Conservation (phyloP, 1,140 invertebrate species). For the Planococcus citri region DNA sequence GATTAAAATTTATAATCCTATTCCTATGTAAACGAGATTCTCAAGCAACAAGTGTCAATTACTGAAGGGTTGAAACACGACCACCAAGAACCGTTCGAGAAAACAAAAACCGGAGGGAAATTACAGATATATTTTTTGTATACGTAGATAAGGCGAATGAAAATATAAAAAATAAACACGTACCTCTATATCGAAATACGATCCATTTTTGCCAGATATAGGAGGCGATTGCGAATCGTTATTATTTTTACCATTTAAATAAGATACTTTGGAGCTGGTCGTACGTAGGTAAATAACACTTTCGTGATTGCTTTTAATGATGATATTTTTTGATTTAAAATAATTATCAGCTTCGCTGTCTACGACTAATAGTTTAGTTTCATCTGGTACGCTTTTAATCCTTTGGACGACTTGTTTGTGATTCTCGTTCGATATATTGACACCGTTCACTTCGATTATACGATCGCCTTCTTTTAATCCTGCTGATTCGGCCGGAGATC, state of each 20-base stretch:
- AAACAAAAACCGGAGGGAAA: no score
- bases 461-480: slow-evolving; percentile 81
- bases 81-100: no score
- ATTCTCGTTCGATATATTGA: slow-evolving; percentile 81
- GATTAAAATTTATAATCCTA: no score
- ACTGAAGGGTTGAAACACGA: no score
- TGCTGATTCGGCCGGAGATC: slow-evolving; percentile 79
- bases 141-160: no score
- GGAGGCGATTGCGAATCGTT: neutral
- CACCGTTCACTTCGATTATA: slow-evolving; percentile 88
- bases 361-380: slow-evolving; percentile 79
- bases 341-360: slow-evolving; percentile 64
- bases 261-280: slow-evolving; percentile 12
- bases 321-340: slow-evolving; percentile 53
- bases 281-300: slow-evolving; percentile 35
- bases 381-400: slow-evolving; percentile 74
- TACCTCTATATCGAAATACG: neutral
- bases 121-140: no score
- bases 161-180: neutral
- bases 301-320: slow-evolving; percentile 45
- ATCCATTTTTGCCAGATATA: neutral
- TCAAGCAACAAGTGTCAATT: no score
- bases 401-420: slow-evolving; percentile 90
- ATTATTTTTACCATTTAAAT: neutral
- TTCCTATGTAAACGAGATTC: no score